phyloP scores from a whole-genome alignment of 2,797 vertebrate genomes.

The Enteromius fasciolatus region DNA sequence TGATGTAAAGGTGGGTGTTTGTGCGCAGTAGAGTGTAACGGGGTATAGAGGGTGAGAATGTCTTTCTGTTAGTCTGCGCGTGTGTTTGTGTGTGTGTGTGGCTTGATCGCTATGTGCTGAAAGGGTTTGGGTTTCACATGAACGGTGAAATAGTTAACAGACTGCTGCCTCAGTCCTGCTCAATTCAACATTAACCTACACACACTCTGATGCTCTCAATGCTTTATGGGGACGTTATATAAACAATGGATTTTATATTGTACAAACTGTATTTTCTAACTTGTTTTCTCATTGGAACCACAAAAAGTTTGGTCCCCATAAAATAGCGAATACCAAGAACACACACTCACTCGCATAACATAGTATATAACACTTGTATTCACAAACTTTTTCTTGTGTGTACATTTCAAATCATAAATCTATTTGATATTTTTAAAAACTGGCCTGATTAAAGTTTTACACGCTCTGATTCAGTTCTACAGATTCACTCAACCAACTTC shows the following conservation, averaged over 20 bases:
- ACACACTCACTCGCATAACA: conserved; percentile 2
- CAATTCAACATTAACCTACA: conserved; percentile 23
- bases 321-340: background rate
- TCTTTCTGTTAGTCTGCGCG: conserved; percentile 32
- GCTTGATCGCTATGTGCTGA: conserved; percentile 44
- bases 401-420: background rate
- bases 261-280: background rate
- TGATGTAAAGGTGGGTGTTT: conserved; percentile 1
- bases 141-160: conserved; percentile 77
- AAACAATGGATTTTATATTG: background rate
- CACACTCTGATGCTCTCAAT: background rate
- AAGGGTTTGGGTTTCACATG: conserved; percentile 73
- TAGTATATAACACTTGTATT: background rate
- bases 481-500: background rate
- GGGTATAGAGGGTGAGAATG: conserved; percentile 11
- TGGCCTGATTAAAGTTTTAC: background rate
- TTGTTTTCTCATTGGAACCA: background rate
- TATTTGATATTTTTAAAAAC: background rate
- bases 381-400: background rate
- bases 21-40: conserved; percentile 1
- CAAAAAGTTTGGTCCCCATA: too few species aligned
- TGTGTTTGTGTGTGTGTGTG: conserved; percentile 34
- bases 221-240: background rate
- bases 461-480: background rate
- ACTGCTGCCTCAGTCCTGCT: conserved; percentile 62